Conservation (phyloP, 2,797 vertebrate genomes). For the Crenichthys baileyi region DNA sequence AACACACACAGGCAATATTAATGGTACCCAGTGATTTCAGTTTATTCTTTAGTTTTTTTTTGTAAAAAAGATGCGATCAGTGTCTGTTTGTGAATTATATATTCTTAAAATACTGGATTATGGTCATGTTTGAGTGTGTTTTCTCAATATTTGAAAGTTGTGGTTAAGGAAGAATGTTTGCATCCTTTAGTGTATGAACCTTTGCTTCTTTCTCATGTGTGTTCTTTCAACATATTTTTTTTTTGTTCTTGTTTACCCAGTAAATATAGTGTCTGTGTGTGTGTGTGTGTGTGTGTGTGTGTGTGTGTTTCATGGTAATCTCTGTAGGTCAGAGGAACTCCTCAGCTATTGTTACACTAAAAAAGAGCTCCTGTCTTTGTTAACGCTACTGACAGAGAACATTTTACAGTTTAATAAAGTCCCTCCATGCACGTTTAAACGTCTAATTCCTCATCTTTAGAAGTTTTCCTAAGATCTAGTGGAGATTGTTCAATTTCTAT, state of each 20-base stretch:
- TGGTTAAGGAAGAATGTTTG: background rate
- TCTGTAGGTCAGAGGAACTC: background rate
- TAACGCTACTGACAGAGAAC: background rate
- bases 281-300: no score
- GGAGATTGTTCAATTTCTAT: background rate
- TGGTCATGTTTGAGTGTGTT: background rate
- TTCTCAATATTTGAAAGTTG: background rate
- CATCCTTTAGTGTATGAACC: background rate
- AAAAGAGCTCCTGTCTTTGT: background rate
- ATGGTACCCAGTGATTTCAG: background rate
- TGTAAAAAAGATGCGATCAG: background rate
- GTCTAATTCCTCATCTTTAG: background rate
- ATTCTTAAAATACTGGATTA: background rate
- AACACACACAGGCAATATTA: background rate
- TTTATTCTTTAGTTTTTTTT: background rate
- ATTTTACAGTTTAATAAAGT: background rate
- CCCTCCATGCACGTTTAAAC: background rate
- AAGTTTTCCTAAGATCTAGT: background rate
- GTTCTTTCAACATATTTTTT: background rate
- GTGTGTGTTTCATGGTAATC: background rate
- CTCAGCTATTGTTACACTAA: background rate
- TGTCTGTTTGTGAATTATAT: background rate
- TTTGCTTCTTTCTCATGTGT: background rate
- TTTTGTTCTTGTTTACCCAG: background rate
- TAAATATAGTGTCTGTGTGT: background rate